These are phyloP conservation scores for Apotomis betuletana DNA, from an alignment of 2,888 invertebrate genomes.

Conservation along the genomic window DNA sequence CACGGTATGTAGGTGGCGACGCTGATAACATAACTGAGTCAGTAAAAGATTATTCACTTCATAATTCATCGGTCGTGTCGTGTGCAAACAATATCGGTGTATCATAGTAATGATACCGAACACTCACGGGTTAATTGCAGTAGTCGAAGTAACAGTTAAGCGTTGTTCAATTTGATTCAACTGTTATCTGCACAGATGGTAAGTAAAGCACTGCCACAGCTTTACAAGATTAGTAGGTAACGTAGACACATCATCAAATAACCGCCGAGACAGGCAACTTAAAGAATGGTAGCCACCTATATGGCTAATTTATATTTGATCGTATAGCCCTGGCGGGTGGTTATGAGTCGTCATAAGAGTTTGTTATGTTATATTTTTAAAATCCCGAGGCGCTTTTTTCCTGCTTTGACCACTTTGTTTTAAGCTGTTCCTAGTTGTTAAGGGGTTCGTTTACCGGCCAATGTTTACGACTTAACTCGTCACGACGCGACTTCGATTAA, in stretches of 20 bases:
- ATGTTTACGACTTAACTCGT: slow-evolving; percentile 64
- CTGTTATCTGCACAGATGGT: slow-evolving; percentile 6
- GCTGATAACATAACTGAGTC: too few relatives aligned
- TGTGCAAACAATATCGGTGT: too few relatives aligned
- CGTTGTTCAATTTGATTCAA: slow-evolving; percentile 14
- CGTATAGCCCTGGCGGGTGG: too few relatives aligned
- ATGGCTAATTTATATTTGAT: too few relatives aligned
- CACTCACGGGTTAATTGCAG: slow-evolving; percentile 5
- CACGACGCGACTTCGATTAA: slow-evolving; percentile 63
- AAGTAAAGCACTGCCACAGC: slow-evolving; percentile 2
- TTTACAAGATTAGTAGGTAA: neutral
- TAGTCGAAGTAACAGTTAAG: neutral
- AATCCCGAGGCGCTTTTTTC: neutral
- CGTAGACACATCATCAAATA: neutral
- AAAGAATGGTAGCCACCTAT: too few relatives aligned
- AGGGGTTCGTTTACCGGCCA: slow-evolving; percentile 63
- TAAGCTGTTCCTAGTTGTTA: slow-evolving; percentile 46
- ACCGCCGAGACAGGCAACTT: neutral
- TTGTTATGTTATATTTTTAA: neutral
- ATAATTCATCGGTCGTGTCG: too few relatives aligned
- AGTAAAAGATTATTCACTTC: too few relatives aligned
- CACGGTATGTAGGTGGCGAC: too few relatives aligned
- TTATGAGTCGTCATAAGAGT: too few relatives aligned
- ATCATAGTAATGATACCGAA: slow-evolving; percentile 9
- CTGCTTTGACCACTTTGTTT: neutral